Base-by-base conservation (phyloP, 2,797 vertebrate genomes). In the Typhlichthys subterraneus region DNA sequence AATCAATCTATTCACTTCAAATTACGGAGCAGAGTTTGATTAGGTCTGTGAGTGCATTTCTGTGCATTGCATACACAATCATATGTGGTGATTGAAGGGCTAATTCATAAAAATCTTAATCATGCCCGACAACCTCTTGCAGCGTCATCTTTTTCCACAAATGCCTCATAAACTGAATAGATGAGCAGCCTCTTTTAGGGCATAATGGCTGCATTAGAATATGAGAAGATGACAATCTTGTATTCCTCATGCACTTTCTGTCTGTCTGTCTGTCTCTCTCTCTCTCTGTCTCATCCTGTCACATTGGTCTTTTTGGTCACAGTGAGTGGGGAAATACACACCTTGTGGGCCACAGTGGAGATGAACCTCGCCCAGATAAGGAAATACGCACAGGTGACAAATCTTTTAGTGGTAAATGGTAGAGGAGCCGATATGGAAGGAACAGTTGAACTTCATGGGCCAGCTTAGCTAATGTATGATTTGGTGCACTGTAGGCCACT, bases 141-240 rank as follows among this genome's bases (percentile, higher is more conserved):
- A 72, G 82, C 81, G 79, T 85, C 79, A 82, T 86, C 80, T 77
- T 85, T 85, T 79, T 86, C 80, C 76, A 68, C 75, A 83, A 85
- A 88, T 82, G 75, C 68, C 62, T 78, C 80, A 84, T 89, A 82
- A 88, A 87, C 77, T 84, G 81, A 87, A 87, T 82, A 76, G 73
- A 88, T 79, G 85, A 89, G 77, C 70, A 54, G 80, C 76, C 84
- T 88, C 81, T 85, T 83, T 82, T 82, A 74, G 82, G 87, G 71
- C 73, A 73, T 87, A 90, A 89, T 88, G 81, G 84, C 81, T 80
- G 64, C 84, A 88, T 89, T 84, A 85, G 79, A 88, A 86, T 82
- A 83, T 70, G 82, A 87, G 83, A 89, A 64, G 83, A 84, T 82
- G 77, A 77, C 79, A 84, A 80, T 69, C 67, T 72, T 65, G 65